phyloP scores from a whole-genome alignment of 2,113 vertebrate genomes.

The Trichechus manatus region DNA sequence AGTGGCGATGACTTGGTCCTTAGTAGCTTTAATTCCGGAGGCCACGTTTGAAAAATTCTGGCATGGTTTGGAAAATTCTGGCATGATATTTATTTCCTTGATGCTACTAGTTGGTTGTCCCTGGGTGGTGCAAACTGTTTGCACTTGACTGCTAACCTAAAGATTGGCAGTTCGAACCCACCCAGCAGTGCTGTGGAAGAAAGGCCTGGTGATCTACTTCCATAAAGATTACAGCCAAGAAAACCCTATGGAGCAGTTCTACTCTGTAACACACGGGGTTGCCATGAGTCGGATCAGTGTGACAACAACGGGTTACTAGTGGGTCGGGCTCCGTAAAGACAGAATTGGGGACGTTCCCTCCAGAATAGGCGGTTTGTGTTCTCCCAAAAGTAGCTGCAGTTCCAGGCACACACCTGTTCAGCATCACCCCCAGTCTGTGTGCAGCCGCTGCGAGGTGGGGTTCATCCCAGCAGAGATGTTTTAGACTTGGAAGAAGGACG shows the following conservation, averaged over 20 bases:
- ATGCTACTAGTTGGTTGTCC: neutral
- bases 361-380: neutral
- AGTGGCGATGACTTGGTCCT: accelerated
- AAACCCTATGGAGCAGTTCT: no score
- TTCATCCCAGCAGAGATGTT: accelerated
- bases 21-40: no score
- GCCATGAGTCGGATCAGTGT: no score
- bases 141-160: no score
- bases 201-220: no score
- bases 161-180: no score
- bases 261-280: no score
- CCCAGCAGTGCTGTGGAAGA: no score
- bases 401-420: accelerated
- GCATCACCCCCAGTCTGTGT: accelerated
- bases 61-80: accelerated
- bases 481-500: no score
- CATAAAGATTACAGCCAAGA: no score
- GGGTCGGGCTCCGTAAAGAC: neutral
- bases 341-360: accelerated
- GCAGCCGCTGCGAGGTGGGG: accelerated
- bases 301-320: no score
- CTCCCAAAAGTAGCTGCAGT: neutral
- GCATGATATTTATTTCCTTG: neutral
- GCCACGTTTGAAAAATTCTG: accelerated
- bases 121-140: no score